These are phyloP conservation scores for Propithecus deckenii DNA, from an alignment of 2,797 vertebrate species.

Conservation along the genomic window DNA sequence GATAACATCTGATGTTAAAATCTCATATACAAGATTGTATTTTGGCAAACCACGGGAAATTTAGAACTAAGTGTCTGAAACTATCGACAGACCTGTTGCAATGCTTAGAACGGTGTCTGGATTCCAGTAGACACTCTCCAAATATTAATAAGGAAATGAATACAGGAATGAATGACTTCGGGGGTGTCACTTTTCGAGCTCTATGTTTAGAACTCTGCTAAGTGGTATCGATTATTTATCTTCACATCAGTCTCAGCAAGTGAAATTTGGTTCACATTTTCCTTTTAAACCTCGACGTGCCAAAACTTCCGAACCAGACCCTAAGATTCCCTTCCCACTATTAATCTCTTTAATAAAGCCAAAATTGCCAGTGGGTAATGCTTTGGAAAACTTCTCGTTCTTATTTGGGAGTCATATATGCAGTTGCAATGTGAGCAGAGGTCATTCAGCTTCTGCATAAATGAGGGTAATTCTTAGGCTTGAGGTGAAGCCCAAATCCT, in stretches of 20 bases:
- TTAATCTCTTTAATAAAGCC: constrained; percentile 7
- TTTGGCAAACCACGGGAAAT: neutral
- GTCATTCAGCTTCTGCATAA: neutral
- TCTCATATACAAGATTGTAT: neutral
- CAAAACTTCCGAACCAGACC: neutral
- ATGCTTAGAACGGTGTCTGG: neutral
- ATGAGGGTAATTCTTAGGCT: neutral
- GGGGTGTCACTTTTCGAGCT: neutral
- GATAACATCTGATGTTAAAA: neutral
- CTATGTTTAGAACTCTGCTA: neutral
- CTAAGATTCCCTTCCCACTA: neutral
- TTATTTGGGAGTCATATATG: neutral
- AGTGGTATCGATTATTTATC: neutral
- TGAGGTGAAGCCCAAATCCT: neutral
- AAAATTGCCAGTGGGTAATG: neutral
- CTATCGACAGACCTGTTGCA: neutral
- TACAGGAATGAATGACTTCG: neutral
- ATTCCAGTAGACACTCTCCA: neutral
- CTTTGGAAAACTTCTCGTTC: constrained; percentile 14
- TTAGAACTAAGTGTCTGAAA: neutral
- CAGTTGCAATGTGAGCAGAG: neutral
- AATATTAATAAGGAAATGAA: neutral
- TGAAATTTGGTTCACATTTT: neutral
- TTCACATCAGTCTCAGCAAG: neutral
- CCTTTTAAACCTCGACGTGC: neutral